These are phyloP conservation scores for Urophycis tenuis DNA, from an alignment of 2,797 vertebrate species.

Conservation along the genomic window DNA sequence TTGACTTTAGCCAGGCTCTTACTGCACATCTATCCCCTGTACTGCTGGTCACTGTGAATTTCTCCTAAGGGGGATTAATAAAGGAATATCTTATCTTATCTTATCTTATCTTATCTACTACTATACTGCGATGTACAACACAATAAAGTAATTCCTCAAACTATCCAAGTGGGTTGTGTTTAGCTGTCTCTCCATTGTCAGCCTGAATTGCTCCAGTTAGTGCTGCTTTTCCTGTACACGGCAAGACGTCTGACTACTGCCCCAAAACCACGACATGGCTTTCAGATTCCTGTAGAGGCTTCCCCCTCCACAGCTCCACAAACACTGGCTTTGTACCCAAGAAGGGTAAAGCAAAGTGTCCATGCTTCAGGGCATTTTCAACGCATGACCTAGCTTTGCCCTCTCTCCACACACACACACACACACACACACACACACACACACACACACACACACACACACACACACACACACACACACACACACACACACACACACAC, in stretches of 20 bases:
- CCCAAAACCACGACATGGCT: no score
- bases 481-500: not conserved
- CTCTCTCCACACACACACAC: slow-evolving; percentile 41
- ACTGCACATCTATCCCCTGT: no score
- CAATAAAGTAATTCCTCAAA: no score
- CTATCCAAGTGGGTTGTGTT: not conserved
- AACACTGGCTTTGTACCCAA: slow-evolving; percentile 31
- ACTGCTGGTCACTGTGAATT: no score
- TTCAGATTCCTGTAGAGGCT: slow-evolving; percentile 13
- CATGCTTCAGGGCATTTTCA: slow-evolving; percentile 61
- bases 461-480: not conserved
- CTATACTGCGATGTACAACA: no score
- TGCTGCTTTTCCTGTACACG: not conserved
- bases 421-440: not conserved
- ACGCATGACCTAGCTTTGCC: slow-evolving; percentile 64
- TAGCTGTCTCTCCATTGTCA: not conserved
- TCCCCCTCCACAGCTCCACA: slow-evolving; percentile 18
- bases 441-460: slow-evolving; percentile 9
- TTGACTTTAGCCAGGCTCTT: no score
- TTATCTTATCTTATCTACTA: no score
- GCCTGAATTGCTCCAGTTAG: not conserved
- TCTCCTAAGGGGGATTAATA: no score
- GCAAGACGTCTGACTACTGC: no score
- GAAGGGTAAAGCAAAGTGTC: slow-evolving; percentile 55
- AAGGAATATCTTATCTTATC: no score